Evolutionary conservation across 1,140 invertebrate genomes (phyloP), one percentile per base, ranked within the genome.

Genomic region (Cardiocondyla obscurior): DNA sequence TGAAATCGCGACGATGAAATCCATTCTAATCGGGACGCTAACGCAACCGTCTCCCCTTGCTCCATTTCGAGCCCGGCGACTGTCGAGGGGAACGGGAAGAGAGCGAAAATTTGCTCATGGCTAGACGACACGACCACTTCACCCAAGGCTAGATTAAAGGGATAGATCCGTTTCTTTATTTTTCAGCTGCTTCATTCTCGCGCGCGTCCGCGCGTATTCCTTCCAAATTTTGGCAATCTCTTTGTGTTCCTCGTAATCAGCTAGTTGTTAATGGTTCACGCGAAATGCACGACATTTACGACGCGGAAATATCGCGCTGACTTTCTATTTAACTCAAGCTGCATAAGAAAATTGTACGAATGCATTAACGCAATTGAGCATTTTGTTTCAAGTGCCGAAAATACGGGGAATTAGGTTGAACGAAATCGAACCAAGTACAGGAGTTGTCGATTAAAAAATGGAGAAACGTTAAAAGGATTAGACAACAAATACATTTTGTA

Each of bases 141-240:
- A 33, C 51, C 69, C 84, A 85, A 85, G 84, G 76, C 82, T 85
- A 60, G 67, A 85, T 90, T 90, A 90, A 91, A 90, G 86, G 69
- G 88, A 90, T 85, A 90, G 83, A 82, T 69, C 69, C 62, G 67
- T 87, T 84, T 76, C 46, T 7, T 30, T 55, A 36, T 85, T 49
- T 12, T 42, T 7, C 7, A 30, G 14, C 14, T 10, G 10, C 10
- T 51, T 19, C 0, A 10, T 22, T 36, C 39, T 69, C 64, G 19
- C 36, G 55, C 44, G n/a, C 1, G 19, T 39, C 44, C 44, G 49
- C 46, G 39, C 14, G 25, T 72, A 49, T 51, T 55, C 44, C 46
- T 19, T 42, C 62, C 49, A 25, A 53, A 69, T 79, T 62, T 82
- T 72, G 51, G 74, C 55, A 69, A 84, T 70, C 64, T 53, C 14